Conservation (phyloP, 2,113 vertebrate species). For the Zootoca vivipara region DNA sequence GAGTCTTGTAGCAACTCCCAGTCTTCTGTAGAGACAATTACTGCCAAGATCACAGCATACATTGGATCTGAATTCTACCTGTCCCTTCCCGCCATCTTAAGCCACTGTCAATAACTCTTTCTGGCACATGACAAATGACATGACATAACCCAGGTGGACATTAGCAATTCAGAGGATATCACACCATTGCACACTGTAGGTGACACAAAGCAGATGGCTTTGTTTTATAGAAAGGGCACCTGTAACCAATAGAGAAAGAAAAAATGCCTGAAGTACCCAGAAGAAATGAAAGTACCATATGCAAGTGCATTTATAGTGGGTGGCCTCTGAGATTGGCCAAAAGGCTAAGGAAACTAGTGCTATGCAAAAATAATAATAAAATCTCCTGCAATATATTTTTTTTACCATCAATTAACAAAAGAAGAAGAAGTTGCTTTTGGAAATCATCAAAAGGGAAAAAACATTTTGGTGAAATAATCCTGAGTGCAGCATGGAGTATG, state of each 20-base stretch:
- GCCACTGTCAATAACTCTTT: background rate
- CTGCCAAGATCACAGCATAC: background rate
- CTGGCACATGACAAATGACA: background rate
- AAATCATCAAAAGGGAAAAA: background rate
- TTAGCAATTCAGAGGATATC: background rate
- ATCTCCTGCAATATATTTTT: too few species aligned
- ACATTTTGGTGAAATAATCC: background rate
- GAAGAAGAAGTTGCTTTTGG: background rate
- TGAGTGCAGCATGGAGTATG: too few species aligned
- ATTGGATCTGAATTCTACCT: background rate
- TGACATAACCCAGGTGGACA: background rate
- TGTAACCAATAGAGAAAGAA: background rate
- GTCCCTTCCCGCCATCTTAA: background rate
- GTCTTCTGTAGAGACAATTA: slow-evolving; percentile 1
- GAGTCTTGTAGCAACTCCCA: background rate
- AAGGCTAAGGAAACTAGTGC: background rate
- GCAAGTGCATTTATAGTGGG: background rate
- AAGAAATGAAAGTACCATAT: background rate
- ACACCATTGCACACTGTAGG: background rate
- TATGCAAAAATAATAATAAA: background rate
- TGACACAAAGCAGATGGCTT: background rate
- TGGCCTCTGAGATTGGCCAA: background rate
- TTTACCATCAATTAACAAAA: too few species aligned
- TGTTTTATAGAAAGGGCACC: background rate
- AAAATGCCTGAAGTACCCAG: background rate